Percentiles rank a stretch among this genome's conserved stretches.
Conservation (phyloP, 2,888 invertebrate species). For the Lepeophtheirus nordmannii region DNA sequence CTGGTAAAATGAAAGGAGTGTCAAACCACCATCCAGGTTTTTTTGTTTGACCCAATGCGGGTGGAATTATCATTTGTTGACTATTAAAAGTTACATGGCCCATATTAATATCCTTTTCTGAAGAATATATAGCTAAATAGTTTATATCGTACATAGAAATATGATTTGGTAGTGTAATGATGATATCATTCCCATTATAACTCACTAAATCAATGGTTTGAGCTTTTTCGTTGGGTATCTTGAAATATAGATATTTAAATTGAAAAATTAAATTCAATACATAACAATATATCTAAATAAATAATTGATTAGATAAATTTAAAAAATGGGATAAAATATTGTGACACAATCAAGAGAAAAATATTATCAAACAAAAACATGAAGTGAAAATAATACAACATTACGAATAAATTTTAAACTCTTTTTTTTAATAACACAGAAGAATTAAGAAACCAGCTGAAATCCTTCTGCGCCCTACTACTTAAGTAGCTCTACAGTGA, state of each 20-base stretch:
- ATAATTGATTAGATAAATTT: too few species aligned
- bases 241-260: neutral
- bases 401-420: too few species aligned
- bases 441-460: too few species aligned
- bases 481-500: too few species aligned
- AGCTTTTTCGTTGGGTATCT: slow-evolving; percentile 11
- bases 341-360: too few species aligned
- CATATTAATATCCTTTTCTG: neutral
- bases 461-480: too few species aligned
- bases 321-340: too few species aligned
- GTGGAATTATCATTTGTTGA: neutral
- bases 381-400: too few species aligned
- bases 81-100: slow-evolving; percentile 4
- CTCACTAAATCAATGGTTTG: neutral
- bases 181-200: slow-evolving; percentile 6
- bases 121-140: neutral
- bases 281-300: too few species aligned
- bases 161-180: slow-evolving; percentile 6
- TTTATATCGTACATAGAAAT: slow-evolving; percentile 11
- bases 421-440: too few species aligned
- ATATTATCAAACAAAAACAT: too few species aligned
- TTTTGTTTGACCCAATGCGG: slow-evolving; percentile 15
- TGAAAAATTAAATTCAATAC: too few species aligned
- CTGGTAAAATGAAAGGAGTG: neutral
- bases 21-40: slow-evolving; percentile 17